Evolutionary conservation across 2,797 vertebrate species (phyloP).

Genomic region (Muscicapa striata): DNA sequence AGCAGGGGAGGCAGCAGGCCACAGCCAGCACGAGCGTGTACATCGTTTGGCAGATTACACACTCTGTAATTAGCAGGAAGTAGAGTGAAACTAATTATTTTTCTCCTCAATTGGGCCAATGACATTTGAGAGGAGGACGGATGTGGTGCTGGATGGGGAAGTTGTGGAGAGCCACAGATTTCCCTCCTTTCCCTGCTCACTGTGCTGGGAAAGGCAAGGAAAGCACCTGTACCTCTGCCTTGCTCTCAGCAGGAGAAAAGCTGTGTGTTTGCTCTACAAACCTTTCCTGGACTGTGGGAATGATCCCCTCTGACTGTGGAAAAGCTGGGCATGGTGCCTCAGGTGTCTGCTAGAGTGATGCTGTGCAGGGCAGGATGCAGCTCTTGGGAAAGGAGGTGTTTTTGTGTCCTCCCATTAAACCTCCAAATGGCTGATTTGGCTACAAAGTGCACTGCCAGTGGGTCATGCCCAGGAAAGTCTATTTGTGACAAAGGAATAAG

Average conservation of each 20-base stretch:
- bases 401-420: neutral
- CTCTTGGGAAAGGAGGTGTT: neutral
- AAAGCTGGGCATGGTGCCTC: neutral
- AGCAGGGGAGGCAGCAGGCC: conserved; percentile 71
- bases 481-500: neutral
- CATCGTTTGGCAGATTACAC: conserved; percentile 73
- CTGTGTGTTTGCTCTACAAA: neutral
- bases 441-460: neutral
- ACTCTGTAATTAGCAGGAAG: conserved; percentile 75
- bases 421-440: neutral
- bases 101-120: conserved; percentile 65
- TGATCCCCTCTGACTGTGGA: neutral
- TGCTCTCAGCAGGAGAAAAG: neutral
- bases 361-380: neutral
- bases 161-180: neutral
- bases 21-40: conserved; percentile 65
- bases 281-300: neutral
- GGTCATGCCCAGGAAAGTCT: neutral
- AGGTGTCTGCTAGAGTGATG: neutral
- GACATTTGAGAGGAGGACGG: conserved; percentile 34
- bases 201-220: neutral
- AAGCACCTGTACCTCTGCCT: neutral
- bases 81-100: conserved; percentile 76
- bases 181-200: neutral
- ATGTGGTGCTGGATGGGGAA: neutral